A percentile compares a stretch with the other conserved stretches of the same genome.
Conservation (phyloP, 2,113 vertebrate genomes). For the Oostethus manadensis region DNA sequence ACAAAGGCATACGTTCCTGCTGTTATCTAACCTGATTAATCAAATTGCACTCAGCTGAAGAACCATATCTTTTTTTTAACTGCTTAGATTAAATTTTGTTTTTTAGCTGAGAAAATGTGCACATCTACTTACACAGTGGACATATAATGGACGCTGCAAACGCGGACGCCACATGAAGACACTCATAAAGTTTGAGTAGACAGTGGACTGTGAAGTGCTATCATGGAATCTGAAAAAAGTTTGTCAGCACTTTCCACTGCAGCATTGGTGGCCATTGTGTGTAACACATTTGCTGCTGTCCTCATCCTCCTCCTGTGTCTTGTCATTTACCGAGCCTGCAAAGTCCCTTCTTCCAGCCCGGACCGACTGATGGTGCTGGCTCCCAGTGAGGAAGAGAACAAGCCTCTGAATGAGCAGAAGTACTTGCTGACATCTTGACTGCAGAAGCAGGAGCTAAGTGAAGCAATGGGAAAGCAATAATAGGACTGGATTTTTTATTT, state of each 20-base stretch:
- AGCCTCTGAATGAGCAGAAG: constrained; percentile 65
- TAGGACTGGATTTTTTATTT: not conserved
- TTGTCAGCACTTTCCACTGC: constrained; percentile 63
- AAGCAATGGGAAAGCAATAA: constrained; percentile 12
- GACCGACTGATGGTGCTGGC: constrained; percentile 67
- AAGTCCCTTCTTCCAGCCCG: constrained; percentile 73
- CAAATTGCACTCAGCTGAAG: not conserved
- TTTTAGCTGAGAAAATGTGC: constrained; percentile 2
- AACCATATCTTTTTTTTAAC: not conserved
- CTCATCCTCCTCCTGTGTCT: constrained; percentile 72
- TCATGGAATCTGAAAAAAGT: constrained; percentile 55
- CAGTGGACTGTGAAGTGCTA: constrained; percentile 2
- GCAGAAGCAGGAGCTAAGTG: constrained; percentile 27
- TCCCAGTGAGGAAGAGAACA: constrained; percentile 34
- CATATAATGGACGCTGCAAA: not conserved
- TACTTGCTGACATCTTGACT: constrained; percentile 72
- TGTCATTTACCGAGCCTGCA: constrained; percentile 72
- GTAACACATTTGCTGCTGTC: constrained; percentile 68
- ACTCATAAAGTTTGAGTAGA: not conserved
- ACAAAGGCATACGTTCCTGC: no score
- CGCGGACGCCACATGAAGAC: constrained; percentile 1
- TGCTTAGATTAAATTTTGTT: constrained; percentile 1
- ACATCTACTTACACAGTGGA: not conserved
- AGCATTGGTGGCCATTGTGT: constrained; percentile 73
- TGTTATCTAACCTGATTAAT: not conserved